A percentile compares a stretch with the other conserved stretches of the same genome.
phyloP scores from a whole-genome alignment of 2,113 vertebrate genomes.

The Rhinoptilus africanus region DNA sequence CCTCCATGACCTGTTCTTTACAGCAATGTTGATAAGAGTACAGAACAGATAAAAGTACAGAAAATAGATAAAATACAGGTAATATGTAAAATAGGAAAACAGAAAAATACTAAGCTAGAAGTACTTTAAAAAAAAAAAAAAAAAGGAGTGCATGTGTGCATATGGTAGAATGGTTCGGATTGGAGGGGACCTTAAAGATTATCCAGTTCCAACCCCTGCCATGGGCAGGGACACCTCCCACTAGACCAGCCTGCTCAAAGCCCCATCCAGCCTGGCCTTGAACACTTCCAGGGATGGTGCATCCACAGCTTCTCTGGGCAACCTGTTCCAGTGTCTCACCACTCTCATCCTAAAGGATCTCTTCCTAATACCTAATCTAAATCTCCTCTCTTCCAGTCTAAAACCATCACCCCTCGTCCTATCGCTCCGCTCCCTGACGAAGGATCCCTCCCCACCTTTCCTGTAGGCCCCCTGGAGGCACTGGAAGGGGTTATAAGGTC shows the following conservation, averaged over 20 bases:
- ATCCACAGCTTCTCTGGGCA: not conserved
- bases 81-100: not conserved
- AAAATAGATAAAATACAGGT: not conserved
- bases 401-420: no score
- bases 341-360: not conserved
- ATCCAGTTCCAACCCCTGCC: not conserved
- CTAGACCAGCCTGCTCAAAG: not conserved
- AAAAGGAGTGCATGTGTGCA: rapidly evolving
- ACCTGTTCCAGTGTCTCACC: not conserved
- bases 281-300: not conserved
- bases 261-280: not conserved
- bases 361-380: not conserved
- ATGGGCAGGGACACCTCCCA: not conserved
- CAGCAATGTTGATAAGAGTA: not conserved
- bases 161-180: not conserved
- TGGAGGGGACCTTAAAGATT: not conserved
- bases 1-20: not conserved
- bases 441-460: not conserved
- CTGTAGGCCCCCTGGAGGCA: not conserved
- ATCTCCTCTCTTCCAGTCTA: not conserved
- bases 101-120: not conserved
- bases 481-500: not conserved
- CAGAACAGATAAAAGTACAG: not conserved
- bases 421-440: not conserved
- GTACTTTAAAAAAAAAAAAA: no score